Conservation (phyloP, 2,888 invertebrate genomes). For the Plagodis dolabraria region DNA sequence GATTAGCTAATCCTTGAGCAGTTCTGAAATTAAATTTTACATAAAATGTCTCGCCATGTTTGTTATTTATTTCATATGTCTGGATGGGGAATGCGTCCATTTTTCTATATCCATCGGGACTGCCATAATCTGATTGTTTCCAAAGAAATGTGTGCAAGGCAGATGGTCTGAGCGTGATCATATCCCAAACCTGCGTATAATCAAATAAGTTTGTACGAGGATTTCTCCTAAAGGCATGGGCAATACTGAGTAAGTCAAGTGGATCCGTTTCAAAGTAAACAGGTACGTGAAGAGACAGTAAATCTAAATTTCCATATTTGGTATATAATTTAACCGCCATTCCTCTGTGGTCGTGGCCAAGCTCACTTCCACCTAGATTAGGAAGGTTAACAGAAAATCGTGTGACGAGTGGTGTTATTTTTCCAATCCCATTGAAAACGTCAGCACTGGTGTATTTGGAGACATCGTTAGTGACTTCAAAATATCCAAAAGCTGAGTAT, state of each 20-base stretch:
- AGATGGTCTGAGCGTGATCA: slow-evolving; percentile 83
- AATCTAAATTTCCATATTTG: slow-evolving; percentile 54
- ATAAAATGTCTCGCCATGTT: slow-evolving; percentile 87
- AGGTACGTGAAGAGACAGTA: slow-evolving; percentile 79
- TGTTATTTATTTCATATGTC: slow-evolving; percentile 93
- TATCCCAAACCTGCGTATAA: slow-evolving; percentile 77
- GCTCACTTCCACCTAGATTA: slow-evolving; percentile 87
- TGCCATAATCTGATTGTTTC: slow-evolving; percentile 93
- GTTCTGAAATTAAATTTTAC: slow-evolving; percentile 95
- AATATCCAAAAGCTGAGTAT: slow-evolving; percentile 92
- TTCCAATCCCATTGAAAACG: slow-evolving; percentile 85
- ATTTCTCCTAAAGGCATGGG: slow-evolving; percentile 83
- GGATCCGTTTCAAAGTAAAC: slow-evolving; percentile 85
- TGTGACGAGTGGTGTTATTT: slow-evolving; percentile 82
- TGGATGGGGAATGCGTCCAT: slow-evolving; percentile 97
- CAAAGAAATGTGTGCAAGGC: slow-evolving; percentile 89
- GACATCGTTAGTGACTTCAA: slow-evolving; percentile 93
- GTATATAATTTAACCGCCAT: slow-evolving; percentile 65
- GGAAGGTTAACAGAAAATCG: slow-evolving; percentile 86
- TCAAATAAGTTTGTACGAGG: slow-evolving; percentile 75
- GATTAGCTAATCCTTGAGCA: slow-evolving; percentile 92
- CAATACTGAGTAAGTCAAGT: slow-evolving; percentile 75
- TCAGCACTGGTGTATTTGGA: slow-evolving; percentile 85
- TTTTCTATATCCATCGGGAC: slow-evolving; percentile 93
- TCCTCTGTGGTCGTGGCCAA: slow-evolving; percentile 61